phyloP scores from a whole-genome alignment of 2,113 vertebrate species.

The Oreochromis aureus region DNA sequence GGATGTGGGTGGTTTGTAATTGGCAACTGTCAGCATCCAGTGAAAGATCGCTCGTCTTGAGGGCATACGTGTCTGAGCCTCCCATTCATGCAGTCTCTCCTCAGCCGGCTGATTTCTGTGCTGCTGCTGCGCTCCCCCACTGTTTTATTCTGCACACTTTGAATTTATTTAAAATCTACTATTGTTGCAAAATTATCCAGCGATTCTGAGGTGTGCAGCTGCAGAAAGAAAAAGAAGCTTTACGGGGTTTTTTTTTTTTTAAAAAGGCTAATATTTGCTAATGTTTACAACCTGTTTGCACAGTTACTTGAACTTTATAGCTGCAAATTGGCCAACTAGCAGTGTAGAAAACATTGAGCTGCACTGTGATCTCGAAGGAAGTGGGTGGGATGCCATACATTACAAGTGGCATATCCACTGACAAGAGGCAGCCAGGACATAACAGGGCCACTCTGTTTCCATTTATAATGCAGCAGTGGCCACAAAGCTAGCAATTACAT shows the following conservation, averaged over 20 bases:
- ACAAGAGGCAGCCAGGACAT: constrained; percentile 21
- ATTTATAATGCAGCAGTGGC: constrained; percentile 23
- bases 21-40: constrained; percentile 55
- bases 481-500: neutral
- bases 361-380: neutral
- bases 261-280: neutral
- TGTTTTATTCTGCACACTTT: neutral
- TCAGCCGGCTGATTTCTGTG: neutral
- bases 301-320: neutral
- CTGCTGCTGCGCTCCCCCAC: neutral
- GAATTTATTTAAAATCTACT: neutral
- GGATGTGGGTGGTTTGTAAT: constrained; percentile 59
- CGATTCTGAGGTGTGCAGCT: neutral
- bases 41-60: constrained; percentile 47
- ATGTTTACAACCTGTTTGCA: neutral
- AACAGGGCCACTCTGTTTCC: constrained; percentile 23
- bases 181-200: neutral
- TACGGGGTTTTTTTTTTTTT: neutral
- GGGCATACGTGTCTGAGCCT: constrained; percentile 46
- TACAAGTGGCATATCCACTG: constrained; percentile 33
- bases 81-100: constrained; percentile 24
- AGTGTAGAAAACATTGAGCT: constrained; percentile 5
- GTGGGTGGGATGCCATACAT: constrained; percentile 30
- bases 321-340: constrained; percentile 24
- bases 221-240: neutral